A percentile compares a stretch with the other conserved stretches of the same genome.
phyloP scores from a whole-genome alignment of 2,888 invertebrate species.

The Brachyptera risi region DNA sequence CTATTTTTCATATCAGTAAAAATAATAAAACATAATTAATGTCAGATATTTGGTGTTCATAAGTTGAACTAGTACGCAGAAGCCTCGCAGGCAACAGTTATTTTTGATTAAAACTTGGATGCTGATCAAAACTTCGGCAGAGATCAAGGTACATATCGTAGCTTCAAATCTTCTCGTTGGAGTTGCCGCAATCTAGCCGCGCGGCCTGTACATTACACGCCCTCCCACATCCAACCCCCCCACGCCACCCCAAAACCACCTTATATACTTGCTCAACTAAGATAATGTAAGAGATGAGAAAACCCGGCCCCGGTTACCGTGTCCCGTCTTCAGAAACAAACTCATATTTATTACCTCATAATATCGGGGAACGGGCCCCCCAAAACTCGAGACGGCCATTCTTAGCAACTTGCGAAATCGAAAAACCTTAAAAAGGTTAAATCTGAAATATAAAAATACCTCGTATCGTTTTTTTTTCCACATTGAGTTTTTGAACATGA shows the following conservation, averaged over 20 bases:
- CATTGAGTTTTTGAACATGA: slow-evolving; percentile 11
- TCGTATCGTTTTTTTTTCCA: too few relatives aligned
- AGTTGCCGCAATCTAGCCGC: not conserved
- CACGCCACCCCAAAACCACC: not conserved
- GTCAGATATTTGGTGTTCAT: not conserved
- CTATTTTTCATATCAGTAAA: too few relatives aligned
- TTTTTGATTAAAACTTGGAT: slow-evolving; percentile 24
- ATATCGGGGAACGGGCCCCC: too few relatives aligned
- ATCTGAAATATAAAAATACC: slow-evolving; percentile 3
- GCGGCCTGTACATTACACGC: not conserved
- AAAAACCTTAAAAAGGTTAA: too few relatives aligned
- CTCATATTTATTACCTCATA: slow-evolving; percentile 6
- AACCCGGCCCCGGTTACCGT: not conserved
- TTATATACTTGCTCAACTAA: too few relatives aligned
- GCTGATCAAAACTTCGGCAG: slow-evolving; percentile 1
- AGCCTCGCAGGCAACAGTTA: slow-evolving; percentile 16
- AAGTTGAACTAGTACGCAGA: not conserved
- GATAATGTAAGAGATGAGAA: slow-evolving; percentile 2
- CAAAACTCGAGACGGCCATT: too few relatives aligned
- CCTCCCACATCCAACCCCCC: not conserved
- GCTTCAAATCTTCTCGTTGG: not conserved
- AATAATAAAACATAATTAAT: not conserved
- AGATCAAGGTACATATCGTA: slow-evolving; percentile 6
- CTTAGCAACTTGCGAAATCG: too few relatives aligned
- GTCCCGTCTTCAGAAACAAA: slow-evolving; percentile 1